Conservation (phyloP, 1,140 invertebrate genomes). For the Cydia splendana region DNA sequence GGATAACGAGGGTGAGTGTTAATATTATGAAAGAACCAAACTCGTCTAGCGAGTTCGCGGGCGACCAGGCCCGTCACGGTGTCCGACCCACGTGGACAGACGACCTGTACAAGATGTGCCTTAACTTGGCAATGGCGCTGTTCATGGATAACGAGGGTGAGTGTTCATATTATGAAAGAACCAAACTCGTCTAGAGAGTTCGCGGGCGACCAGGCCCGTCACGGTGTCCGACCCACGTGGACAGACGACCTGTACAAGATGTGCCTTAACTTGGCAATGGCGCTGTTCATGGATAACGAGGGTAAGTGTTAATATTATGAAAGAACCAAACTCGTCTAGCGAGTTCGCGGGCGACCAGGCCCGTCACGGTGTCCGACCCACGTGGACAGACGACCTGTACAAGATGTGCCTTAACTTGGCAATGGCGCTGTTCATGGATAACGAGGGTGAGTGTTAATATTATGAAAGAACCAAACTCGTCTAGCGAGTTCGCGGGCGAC, state of each 20-base stretch:
- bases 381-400: no score
- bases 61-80: slow-evolving; percentile 70
- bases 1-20: slow-evolving; percentile 74
- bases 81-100: slow-evolving; percentile 89
- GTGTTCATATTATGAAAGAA: not conserved
- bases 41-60: slow-evolving; percentile 76
- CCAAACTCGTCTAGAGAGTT: slow-evolving; percentile 80
- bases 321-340: no score
- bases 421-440: no score
- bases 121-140: slow-evolving; percentile 92
- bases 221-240: slow-evolving; percentile 84
- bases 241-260: slow-evolving; percentile 93
- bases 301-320: slow-evolving; percentile 43
- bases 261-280: slow-evolving; percentile 92
- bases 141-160: slow-evolving; percentile 84
- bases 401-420: no score
- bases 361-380: no score
- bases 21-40: slow-evolving; percentile 52
- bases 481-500: no score
- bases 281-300: slow-evolving; percentile 87
- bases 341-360: no score
- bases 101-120: slow-evolving; percentile 91
- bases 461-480: no score
- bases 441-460: no score
- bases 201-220: slow-evolving; percentile 57